phyloP scores from a whole-genome alignment of 2,797 vertebrate species.

The Phataginus tricuspis region DNA sequence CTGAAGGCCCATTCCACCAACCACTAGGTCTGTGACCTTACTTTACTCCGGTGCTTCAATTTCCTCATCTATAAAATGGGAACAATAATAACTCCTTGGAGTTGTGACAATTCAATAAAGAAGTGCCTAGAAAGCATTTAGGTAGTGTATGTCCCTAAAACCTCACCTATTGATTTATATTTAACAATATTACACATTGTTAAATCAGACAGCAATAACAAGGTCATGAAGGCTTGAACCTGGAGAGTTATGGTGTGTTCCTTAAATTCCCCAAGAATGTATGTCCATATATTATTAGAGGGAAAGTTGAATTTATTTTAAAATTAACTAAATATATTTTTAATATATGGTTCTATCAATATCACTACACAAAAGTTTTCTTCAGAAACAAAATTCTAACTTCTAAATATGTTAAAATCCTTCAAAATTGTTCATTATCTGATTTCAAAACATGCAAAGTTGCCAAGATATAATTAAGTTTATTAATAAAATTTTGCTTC shows the following conservation, averaged over 20 bases:
- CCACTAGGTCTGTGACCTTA: neutral
- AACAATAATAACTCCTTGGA: neutral
- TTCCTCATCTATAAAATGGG: neutral
- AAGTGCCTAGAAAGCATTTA: neutral
- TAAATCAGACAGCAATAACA: neutral
- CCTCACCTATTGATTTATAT: neutral
- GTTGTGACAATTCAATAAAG: neutral
- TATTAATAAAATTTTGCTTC: neutral
- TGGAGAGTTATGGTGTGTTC: neutral
- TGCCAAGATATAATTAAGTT: neutral
- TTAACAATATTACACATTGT: neutral
- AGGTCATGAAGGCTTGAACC: neutral
- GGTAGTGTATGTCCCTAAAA: neutral
- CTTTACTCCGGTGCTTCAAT: neutral
- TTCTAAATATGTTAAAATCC: neutral
- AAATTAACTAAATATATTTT: neutral
- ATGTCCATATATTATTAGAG: neutral
- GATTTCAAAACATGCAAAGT: neutral
- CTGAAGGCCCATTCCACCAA: neutral
- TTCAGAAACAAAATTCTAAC: conserved; percentile 20
- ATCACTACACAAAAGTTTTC: neutral
- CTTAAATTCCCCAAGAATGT: neutral
- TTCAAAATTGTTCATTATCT: neutral
- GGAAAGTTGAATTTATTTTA: neutral
- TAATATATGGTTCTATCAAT: neutral